Evolutionary conservation across 2,888 invertebrate genomes (phyloP), one percentile per base, ranked within the genome.

Genomic region (Brachyptera putata): DNA sequence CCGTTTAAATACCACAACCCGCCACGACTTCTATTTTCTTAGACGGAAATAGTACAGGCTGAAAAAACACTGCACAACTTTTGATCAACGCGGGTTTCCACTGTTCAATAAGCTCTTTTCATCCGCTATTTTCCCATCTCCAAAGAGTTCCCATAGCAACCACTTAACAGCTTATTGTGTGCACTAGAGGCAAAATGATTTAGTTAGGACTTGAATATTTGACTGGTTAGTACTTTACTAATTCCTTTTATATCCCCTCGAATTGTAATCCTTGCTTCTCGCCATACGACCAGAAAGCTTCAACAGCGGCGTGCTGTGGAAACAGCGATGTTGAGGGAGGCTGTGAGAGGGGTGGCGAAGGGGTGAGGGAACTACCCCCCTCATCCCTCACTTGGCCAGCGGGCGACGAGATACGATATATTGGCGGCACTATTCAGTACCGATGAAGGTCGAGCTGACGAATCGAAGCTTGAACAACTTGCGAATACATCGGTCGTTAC

Each of bases 261-360:
- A 43, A 43, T 43, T 43, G 43, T 43, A 43, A 43, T 43, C 43
- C 43, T 43, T 43, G 39, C 39, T n/a, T n/a, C n/a, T n/a, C n/a
- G n/a, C n/a, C n/a, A n/a, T n/a, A n/a, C n/a, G n/a, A n/a, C n/a
- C n/a, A 3, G 39, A 37, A 16, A n/a, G 39, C 13, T 4, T n/a
- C 39, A 37, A 39, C 43, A 18, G 3, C 43, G 9, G 16, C 43
- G 18, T 16, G 43, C 43, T 43, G 43, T 14, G 43, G 43, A 43
- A 43, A 43, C 43, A 16, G 43, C 16, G 21, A 43, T 43, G 43
- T n/a, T 18, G 43, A 43, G 16, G 43, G 9, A 4, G 43, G 43
- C 18, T 5, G 43, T n/a, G 14, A 18, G 7, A 11, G 21, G 16
- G 18, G 43, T n/a, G 43, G 16, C 18, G 43, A 30, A 30, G 21